These are phyloP conservation scores for Lycaon pictus DNA, from an alignment of 2,113 vertebrate genomes.

Conservation along the genomic window DNA sequence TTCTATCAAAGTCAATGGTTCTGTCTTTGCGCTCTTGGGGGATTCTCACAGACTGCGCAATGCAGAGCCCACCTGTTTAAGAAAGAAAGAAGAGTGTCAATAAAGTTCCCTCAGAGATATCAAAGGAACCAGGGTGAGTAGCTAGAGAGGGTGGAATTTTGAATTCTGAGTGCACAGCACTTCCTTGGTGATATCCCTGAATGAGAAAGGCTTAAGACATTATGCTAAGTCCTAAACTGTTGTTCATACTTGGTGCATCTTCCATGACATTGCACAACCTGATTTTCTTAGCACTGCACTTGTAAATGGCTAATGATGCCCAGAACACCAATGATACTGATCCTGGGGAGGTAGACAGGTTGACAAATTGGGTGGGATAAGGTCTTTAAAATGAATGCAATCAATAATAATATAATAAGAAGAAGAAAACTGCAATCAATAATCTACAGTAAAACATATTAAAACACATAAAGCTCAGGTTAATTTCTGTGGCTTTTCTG, in stretches of 20 bases:
- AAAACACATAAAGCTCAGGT: not conserved
- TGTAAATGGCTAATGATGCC: not conserved
- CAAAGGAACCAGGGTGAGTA: not conserved
- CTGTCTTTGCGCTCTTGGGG: constrained; percentile 93
- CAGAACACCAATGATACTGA: not conserved
- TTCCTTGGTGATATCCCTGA: rapidly evolving
- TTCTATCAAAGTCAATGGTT: constrained; percentile 93
- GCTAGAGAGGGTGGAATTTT: not conserved
- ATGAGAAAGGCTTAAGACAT: rapidly evolving
- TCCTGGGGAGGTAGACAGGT: not conserved
- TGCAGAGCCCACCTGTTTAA: constrained; percentile 95
- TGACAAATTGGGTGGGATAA: not conserved
- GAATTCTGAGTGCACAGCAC: not conserved
- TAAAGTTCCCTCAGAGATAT: not conserved
- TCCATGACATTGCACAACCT: not conserved
- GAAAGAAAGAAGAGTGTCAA: constrained; percentile 72
- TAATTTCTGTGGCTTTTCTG: not conserved
- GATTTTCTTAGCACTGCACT: not conserved
- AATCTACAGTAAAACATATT: not conserved
- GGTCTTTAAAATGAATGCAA: not conserved
- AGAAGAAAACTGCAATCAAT: not conserved
- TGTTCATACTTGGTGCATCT: not conserved
- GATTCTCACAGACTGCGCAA: constrained; percentile 97
- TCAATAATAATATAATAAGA: too few species aligned
- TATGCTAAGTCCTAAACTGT: not conserved